phyloP scores from a whole-genome alignment of 2,797 vertebrate species.

The Tragelaphus oryx region DNA sequence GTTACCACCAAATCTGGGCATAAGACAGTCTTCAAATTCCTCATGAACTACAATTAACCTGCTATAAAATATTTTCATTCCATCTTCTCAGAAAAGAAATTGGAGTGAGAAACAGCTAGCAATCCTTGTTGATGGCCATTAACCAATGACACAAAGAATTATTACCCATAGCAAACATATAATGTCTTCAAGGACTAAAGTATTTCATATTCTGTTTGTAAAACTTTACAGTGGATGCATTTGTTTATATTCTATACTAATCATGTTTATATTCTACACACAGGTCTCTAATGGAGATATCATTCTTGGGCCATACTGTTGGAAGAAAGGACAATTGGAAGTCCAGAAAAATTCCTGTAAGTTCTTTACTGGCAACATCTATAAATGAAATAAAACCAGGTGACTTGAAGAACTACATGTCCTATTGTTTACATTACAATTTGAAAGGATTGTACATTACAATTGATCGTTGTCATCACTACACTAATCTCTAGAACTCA shows the following conservation, averaged over 20 bases:
- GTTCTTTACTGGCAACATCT: background rate
- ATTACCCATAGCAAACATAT: background rate
- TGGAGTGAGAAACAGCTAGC: background rate
- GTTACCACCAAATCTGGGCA: conserved; percentile 62
- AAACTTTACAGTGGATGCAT: background rate
- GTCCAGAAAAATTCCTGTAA: background rate
- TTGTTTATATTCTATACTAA: background rate
- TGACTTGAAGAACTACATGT: background rate
- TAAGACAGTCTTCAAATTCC: conserved; percentile 68
- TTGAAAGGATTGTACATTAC: background rate
- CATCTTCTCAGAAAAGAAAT: conserved; percentile 52
- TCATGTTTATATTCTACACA: background rate
- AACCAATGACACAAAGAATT: background rate
- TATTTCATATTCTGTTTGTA: background rate
- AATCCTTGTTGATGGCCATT: background rate
- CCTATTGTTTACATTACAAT: background rate
- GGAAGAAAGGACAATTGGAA: background rate
- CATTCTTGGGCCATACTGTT: background rate
- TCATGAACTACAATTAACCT: conserved; percentile 66
- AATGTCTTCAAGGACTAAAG: background rate
- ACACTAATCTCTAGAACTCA: background rate
- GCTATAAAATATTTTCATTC: conserved; percentile 70
- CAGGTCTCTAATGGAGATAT: background rate
- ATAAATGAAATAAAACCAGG: background rate
- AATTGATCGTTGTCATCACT: background rate